A percentile compares a stretch with the other conserved stretches of the same genome.
phyloP scores from a whole-genome alignment of 2,113 vertebrate genomes.

The Columba livia region DNA sequence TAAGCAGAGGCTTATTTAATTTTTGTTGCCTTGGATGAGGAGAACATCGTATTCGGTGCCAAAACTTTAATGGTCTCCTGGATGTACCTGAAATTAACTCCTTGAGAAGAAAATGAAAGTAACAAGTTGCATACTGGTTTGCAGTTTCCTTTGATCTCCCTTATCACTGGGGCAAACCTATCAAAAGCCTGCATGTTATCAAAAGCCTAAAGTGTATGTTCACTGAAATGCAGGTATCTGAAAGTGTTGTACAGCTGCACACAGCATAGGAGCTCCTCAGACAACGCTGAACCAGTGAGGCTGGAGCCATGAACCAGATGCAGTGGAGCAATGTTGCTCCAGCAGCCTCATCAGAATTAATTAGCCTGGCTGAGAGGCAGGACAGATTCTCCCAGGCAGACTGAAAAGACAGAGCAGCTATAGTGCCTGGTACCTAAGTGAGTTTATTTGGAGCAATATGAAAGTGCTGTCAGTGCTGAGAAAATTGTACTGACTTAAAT shows the following conservation, averaged over 20 bases:
- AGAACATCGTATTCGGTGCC: neutral
- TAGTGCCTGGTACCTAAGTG: neutral
- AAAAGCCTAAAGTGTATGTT: neutral
- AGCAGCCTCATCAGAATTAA: conserved; percentile 21
- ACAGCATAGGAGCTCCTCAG: neutral
- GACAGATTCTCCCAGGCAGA: neutral
- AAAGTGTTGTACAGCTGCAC: neutral
- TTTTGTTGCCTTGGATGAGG: conserved; percentile 37
- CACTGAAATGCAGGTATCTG: neutral
- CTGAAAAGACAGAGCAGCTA: neutral
- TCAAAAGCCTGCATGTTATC: neutral
- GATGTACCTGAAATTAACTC: conserved; percentile 37
- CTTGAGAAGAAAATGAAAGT: neutral
- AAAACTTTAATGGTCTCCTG: neutral
- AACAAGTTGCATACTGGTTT: neutral
- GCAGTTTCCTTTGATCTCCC: neutral
- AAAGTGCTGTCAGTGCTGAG: neutral
- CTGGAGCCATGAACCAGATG: neutral
- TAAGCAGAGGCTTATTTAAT: conserved; percentile 46
- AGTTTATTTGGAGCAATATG: neutral
- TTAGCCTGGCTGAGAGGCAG: conserved; percentile 7
- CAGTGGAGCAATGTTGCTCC: neutral
- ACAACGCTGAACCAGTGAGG: neutral
- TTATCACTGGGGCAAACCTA: neutral
- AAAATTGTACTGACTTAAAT: neutral